phyloP scores from a whole-genome alignment of 1,140 invertebrate genomes.

The Drosophila pallidifrons region DNA sequence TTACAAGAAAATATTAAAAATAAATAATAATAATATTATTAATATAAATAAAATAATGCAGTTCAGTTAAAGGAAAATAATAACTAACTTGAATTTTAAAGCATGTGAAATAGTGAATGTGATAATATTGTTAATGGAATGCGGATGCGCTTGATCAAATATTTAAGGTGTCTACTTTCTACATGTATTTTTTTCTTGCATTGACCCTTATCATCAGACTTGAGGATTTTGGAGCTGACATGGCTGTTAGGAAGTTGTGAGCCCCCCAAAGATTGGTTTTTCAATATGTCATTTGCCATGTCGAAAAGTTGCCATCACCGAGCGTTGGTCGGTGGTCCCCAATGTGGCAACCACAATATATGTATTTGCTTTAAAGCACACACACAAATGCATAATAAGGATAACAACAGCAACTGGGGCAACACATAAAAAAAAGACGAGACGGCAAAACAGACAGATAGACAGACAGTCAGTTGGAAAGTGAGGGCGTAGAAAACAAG shows the following conservation, averaged over 20 bases:
- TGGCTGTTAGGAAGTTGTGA: constrained; percentile 10
- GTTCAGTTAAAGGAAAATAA: not conserved
- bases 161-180: not conserved
- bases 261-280: constrained; percentile 24
- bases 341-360: constrained; percentile 17
- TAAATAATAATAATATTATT: no score
- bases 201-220: constrained; percentile 27
- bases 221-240: constrained; percentile 17
- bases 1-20: no score
- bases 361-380: constrained; percentile 43
- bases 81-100: no score
- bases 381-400: constrained; percentile 30
- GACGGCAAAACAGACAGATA: not conserved
- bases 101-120: not conserved
- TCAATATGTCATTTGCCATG: constrained; percentile 37
- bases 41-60: not conserved
- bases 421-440: constrained; percentile 49
- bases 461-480: not conserved
- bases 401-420: constrained; percentile 47
- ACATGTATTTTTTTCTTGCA: not conserved
- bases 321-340: not conserved
- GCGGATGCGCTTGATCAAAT: constrained; percentile 16
- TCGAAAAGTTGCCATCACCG: constrained; percentile 27
- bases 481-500: constrained; percentile 36
- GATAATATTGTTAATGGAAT: not conserved